A percentile compares a stretch with the other conserved stretches of the same genome.
Evolutionary conservation across 2,888 invertebrate genomes (phyloP).

Genomic region (Stenchaetothrips biformis): DNA sequence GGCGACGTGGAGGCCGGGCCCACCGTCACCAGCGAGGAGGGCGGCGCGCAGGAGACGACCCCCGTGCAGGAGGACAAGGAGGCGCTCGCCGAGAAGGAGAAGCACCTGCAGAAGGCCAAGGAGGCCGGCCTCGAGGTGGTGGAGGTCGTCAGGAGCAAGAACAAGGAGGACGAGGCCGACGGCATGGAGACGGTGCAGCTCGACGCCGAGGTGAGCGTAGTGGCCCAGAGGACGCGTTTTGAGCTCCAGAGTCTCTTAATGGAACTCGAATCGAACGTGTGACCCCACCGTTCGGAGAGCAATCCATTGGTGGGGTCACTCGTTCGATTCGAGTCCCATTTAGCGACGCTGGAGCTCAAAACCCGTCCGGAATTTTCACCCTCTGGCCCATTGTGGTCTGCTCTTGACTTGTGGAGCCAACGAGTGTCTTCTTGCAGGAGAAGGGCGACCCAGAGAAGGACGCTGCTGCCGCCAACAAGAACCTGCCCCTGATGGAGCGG

Average conservation of each 20-base stretch:
- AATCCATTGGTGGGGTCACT: too few relatives aligned
- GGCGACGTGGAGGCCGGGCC: slow-evolving; percentile 37
- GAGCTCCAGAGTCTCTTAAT: too few relatives aligned
- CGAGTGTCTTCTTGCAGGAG: slow-evolving; percentile 47
- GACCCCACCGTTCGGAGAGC: too few relatives aligned
- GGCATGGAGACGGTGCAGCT: slow-evolving; percentile 70
- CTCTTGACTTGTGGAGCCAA: slow-evolving; percentile 40
- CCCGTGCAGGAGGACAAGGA: slow-evolving; percentile 42
- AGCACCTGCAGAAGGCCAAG: slow-evolving; percentile 36
- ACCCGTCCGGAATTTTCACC: too few relatives aligned
- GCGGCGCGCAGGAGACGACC: slow-evolving; percentile 40
- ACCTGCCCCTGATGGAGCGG: slow-evolving; percentile 36
- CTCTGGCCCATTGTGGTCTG: too few relatives aligned
- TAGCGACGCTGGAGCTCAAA: too few relatives aligned
- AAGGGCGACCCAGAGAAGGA: slow-evolving; percentile 53
- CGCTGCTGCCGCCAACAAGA: slow-evolving; percentile 50
- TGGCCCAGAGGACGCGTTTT: too few relatives aligned
- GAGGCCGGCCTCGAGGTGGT: slow-evolving; percentile 52
- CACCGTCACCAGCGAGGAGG: slow-evolving; percentile 41
- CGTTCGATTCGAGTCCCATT: too few relatives aligned
- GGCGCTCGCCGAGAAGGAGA: slow-evolving; percentile 38
- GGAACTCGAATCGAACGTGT: too few relatives aligned
- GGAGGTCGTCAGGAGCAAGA: slow-evolving; percentile 50
- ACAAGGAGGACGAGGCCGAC: slow-evolving; percentile 61
- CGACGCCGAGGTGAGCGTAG: slow-evolving; percentile 53